Conservation (phyloP, 2,888 invertebrate species). For the Elysia crispata region DNA sequence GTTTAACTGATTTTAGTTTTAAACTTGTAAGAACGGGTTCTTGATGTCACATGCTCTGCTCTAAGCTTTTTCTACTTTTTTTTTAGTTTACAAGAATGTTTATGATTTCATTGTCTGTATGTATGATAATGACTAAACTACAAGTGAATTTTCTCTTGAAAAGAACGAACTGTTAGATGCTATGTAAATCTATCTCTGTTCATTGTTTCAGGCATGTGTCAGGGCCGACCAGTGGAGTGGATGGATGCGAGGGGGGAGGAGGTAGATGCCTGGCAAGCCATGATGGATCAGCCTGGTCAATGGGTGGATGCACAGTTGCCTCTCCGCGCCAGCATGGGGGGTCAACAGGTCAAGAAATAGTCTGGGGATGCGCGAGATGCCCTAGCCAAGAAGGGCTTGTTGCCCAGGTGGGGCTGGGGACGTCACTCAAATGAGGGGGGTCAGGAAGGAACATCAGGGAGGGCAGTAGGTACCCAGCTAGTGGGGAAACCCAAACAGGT, state of each 20-base stretch:
- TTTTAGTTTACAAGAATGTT: not conserved
- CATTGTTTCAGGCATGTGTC: constrained; percentile 18
- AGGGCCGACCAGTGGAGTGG: constrained; percentile 88
- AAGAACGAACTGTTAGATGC: too few relatives aligned
- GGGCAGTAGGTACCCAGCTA: too few relatives aligned
- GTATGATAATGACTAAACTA: too few relatives aligned
- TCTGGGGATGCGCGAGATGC: constrained; percentile 14
- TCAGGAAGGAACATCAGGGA: too few relatives aligned
- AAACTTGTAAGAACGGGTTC: too few relatives aligned
- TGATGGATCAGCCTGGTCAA: constrained; percentile 94
- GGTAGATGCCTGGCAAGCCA: constrained; percentile 92
- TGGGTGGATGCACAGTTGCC: constrained; percentile 97
- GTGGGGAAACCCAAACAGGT: too few relatives aligned
- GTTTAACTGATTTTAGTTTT: too few relatives aligned
- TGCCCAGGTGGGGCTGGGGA: not conserved
- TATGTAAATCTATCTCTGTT: too few relatives aligned
- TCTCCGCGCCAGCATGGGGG: constrained; percentile 83
- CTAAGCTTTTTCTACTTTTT: not conserved
- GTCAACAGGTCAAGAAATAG: constrained; percentile 54
- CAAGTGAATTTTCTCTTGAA: too few relatives aligned
- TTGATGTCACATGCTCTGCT: not conserved
- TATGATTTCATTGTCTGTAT: too few relatives aligned
- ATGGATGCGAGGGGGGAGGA: constrained; percentile 97
- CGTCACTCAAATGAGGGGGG: too few relatives aligned
- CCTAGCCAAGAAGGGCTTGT: constrained; percentile 23